Conservation (phyloP, 2,888 invertebrate species). For the Thera britannica region DNA sequence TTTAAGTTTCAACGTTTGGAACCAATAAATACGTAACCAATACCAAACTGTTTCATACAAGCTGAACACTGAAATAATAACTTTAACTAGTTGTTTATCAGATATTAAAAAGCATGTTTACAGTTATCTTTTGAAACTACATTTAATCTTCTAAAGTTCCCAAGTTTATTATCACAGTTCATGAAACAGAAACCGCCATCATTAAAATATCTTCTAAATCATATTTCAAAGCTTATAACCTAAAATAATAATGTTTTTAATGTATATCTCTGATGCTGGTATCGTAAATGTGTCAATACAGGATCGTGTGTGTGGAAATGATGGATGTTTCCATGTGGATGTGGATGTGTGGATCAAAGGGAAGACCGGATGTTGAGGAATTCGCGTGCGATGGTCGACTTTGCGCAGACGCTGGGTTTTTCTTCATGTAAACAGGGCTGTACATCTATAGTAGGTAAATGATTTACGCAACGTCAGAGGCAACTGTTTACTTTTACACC, state of each 20-base stretch:
- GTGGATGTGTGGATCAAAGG: conserved; percentile 46
- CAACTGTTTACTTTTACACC: too few species aligned
- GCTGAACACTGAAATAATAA: not conserved
- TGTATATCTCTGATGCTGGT: conserved; percentile 37
- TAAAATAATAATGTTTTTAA: conserved; percentile 35
- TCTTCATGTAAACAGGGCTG: conserved; percentile 1
- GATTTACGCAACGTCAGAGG: not conserved
- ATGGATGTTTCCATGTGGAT: conserved; percentile 51
- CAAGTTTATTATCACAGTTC: conserved; percentile 16
- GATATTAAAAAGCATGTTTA: not conserved
- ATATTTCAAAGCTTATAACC: conserved; percentile 27
- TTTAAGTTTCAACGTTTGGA: too few species aligned
- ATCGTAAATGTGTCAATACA: conserved; percentile 61
- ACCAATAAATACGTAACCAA: too few species aligned
- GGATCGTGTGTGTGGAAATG: conserved; percentile 39
- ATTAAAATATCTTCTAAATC: conserved; percentile 26
- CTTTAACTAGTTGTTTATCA: not conserved
- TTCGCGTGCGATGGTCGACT: conserved; percentile 22
- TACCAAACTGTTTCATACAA: not conserved
- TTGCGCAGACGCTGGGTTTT: conserved; percentile 27
- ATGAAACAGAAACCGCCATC: conserved; percentile 14
- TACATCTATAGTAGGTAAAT: not conserved
- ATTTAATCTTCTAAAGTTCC: conserved; percentile 18
- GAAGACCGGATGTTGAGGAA: conserved; percentile 38
- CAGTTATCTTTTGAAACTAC: too few species aligned